These are phyloP conservation scores for Syngnathus scovelli DNA, from an alignment of 2,113 vertebrate genomes.

Conservation along the genomic window DNA sequence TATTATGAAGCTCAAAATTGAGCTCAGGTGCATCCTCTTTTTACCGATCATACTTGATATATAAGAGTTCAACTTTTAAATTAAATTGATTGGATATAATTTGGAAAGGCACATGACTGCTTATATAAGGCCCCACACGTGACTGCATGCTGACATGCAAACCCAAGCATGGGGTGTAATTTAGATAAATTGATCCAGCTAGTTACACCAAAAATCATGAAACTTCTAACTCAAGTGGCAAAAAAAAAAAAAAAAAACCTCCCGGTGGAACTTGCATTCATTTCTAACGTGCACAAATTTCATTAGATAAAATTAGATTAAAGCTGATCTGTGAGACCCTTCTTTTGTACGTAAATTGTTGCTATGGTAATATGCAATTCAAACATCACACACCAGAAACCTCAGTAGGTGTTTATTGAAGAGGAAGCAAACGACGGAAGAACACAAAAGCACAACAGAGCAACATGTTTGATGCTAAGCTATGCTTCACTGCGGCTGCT, in stretches of 20 bases:
- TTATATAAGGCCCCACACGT: no score
- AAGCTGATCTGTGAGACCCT: neutral
- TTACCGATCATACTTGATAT: no score
- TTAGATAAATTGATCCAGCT: no score
- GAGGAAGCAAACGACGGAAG: constrained; percentile 28
- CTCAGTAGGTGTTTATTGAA: constrained; percentile 39
- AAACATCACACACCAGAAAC: constrained; percentile 11
- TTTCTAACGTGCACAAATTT: neutral
- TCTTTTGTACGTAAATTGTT: neutral
- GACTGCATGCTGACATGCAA: no score
- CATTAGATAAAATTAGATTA: neutral
- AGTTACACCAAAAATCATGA: neutral
- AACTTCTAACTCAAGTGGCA: neutral
- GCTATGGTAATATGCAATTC: neutral
- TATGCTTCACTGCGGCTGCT: constrained; percentile 28
- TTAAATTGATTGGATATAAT: no score
- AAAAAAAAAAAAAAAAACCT: no score
- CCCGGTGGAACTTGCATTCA: no score
- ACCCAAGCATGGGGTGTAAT: no score
- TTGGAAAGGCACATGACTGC: no score
- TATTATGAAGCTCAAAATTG: no score
- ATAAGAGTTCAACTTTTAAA: no score
- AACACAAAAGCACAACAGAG: constrained; percentile 50
- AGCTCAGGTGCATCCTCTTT: no score
- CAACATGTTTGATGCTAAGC: constrained; percentile 38